Evolutionary conservation across 2,888 invertebrate species (phyloP).

Genomic region (Drosophila differens): DNA sequence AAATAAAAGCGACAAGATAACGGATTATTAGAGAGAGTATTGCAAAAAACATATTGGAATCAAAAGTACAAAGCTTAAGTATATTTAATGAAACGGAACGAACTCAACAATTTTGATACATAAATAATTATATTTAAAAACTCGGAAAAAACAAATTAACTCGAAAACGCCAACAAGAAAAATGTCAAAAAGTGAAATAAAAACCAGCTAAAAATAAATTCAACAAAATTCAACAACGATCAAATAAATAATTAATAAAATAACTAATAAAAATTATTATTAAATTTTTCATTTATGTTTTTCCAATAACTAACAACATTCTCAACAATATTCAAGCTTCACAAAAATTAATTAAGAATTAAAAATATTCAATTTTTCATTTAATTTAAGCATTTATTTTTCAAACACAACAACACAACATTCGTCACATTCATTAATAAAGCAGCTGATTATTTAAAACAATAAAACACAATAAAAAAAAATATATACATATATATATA

Average conservation of each 20-base stretch:
- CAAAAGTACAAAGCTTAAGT: slow-evolving; percentile 68
- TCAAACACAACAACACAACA: background rate
- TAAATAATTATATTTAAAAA: slow-evolving; percentile 1
- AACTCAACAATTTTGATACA: slow-evolving; percentile 40
- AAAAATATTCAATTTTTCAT: background rate
- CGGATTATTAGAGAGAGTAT: slow-evolving; percentile 18
- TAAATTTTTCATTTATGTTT: background rate
- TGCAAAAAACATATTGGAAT: slow-evolving; percentile 69
- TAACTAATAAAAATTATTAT: background rate
- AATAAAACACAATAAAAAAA: background rate
- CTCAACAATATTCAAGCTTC: background rate
- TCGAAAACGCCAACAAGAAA: background rate
- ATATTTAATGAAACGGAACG: slow-evolving; percentile 37
- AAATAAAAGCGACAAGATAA: slow-evolving; percentile 33
- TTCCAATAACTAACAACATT: background rate
- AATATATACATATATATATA: background rate
- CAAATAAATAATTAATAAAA: background rate
- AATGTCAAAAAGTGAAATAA: background rate
- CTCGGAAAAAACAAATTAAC: background rate
- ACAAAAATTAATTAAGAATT: background rate
- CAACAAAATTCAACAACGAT: background rate
- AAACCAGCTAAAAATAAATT: background rate
- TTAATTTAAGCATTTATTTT: background rate
- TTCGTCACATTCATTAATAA: background rate
- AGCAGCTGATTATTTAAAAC: background rate